Evolutionary conservation across 35 echinoderm and acorn worm species (phyloP).

Genomic region (Lytechinus pictus): DNA sequence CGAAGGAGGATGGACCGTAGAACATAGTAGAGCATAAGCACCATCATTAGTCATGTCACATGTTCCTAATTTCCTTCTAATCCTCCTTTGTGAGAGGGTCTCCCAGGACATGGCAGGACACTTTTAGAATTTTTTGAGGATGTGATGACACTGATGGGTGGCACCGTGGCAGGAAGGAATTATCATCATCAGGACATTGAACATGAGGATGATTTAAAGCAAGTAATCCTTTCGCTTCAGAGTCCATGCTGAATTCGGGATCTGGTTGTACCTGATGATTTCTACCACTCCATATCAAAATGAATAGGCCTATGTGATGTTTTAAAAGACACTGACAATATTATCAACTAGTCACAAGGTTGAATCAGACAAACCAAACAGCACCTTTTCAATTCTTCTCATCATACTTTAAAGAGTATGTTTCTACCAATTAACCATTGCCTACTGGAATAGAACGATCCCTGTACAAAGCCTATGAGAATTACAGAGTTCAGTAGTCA

Average conservation of each 20-base stretch:
- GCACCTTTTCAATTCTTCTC: not conserved
- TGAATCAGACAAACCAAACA: not conserved
- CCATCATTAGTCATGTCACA: constrained; percentile 10
- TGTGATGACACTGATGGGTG: not conserved
- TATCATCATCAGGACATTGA: not conserved
- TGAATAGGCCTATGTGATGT: not conserved
- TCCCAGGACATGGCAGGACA: not conserved
- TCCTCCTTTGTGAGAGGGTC: not conserved
- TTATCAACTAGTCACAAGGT: not conserved
- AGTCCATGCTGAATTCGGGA: not conserved
- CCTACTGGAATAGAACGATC: not conserved
- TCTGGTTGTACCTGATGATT: not conserved
- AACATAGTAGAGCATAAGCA: not conserved
- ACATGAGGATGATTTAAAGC: not conserved
- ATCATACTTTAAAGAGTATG: not conserved
- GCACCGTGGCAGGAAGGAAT: not conserved
- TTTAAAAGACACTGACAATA: not conserved
- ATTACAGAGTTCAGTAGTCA: no score
- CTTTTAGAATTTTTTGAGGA: not conserved
- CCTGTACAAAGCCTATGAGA: not conserved
- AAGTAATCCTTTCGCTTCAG: not conserved
- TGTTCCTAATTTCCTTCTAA: constrained; percentile 19
- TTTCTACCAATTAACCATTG: not conserved
- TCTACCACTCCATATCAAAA: not conserved
- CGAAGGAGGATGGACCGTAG: not conserved